Conservation (phyloP, 2,113 vertebrate genomes). For the Apistogramma diplotaenia region DNA sequence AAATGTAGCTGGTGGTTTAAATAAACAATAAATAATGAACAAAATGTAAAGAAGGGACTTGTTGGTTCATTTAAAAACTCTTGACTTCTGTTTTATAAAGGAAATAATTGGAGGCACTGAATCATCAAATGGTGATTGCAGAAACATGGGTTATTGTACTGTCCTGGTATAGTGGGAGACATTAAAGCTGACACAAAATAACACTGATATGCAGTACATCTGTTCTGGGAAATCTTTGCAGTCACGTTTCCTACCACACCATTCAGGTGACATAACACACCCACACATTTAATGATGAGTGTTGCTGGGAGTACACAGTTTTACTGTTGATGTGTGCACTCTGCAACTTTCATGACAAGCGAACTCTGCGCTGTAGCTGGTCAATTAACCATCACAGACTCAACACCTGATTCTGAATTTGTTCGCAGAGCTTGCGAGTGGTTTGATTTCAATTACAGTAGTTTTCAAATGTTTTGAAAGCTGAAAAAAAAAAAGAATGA, state of each 20-base stretch:
- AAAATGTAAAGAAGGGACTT: too few relatives aligned
- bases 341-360: background rate
- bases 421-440: background rate
- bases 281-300: background rate
- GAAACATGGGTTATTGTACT: background rate
- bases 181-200: background rate
- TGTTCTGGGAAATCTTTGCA: background rate
- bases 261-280: background rate
- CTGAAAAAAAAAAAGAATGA: too few relatives aligned
- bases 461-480: too few relatives aligned
- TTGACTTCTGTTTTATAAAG: background rate
- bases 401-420: background rate
- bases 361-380: background rate
- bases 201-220: background rate
- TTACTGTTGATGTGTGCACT: background rate
- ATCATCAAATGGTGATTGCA: too few relatives aligned
- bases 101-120: too few relatives aligned
- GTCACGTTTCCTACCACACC: background rate
- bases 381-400: background rate
- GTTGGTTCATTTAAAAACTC: background rate
- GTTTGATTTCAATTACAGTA: background rate
- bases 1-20: too few relatives aligned
- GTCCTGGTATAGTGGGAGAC: background rate
- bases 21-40: too few relatives aligned
- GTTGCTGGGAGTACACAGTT: background rate